Evolutionary conservation across 2,113 vertebrate species (phyloP).

Genomic region (Brachionichthys hirsutus): DNA sequence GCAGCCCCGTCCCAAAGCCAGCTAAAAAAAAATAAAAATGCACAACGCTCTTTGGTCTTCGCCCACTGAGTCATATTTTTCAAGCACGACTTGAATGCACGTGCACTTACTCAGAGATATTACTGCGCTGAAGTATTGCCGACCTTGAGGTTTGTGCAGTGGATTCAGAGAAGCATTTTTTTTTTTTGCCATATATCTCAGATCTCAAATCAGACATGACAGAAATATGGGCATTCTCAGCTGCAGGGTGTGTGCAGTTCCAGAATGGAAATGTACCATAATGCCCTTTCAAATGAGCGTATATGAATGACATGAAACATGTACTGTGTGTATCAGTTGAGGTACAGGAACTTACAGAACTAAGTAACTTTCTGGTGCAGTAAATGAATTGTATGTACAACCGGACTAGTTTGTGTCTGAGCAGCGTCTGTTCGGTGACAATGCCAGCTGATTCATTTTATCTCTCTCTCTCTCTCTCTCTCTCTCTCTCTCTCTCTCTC

Average conservation of each 20-base stretch:
- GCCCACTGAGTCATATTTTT: conserved; percentile 55
- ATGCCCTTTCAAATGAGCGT: neutral
- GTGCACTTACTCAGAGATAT: conserved; percentile 37
- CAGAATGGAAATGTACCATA: conserved; percentile 1
- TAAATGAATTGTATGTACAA: conserved; percentile 20
- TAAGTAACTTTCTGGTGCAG: conserved; percentile 1
- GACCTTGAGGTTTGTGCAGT: conserved; percentile 34
- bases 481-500: conserved; percentile 20
- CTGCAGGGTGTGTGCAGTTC: conserved; percentile 15
- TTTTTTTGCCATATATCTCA: neutral
- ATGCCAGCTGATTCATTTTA: conserved; percentile 39
- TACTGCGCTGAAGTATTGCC: conserved; percentile 35
- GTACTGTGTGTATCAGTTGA: neutral
- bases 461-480: too few relatives aligned
- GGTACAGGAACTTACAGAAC: neutral
- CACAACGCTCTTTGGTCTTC: conserved; percentile 47
- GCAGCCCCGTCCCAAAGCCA: conserved; percentile 40
- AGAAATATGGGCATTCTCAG: conserved; percentile 12
- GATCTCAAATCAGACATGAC: conserved; percentile 24
- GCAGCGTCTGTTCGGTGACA: conserved; percentile 23
- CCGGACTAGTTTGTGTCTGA: conserved; percentile 31
- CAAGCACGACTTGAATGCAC: conserved; percentile 44
- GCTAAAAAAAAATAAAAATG: conserved; percentile 47
- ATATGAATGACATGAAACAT: neutral
- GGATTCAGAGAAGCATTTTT: conserved; percentile 29